Evolutionary conservation across 2,888 invertebrate species (phyloP).

Genomic region (Melanophora roralis): DNA sequence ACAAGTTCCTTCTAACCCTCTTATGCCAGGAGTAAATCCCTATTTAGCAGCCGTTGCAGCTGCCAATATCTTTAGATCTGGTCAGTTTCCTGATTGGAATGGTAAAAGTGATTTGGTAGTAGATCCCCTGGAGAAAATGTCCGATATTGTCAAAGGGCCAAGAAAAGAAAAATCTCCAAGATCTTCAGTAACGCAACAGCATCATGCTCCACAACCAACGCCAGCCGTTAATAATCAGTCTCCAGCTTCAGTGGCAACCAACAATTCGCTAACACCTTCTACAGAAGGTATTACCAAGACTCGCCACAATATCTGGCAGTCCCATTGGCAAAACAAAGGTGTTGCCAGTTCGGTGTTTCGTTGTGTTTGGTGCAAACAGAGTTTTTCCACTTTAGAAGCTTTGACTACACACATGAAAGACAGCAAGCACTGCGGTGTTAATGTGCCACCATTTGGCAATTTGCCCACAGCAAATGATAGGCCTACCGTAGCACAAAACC

Average conservation of each 20-base stretch:
- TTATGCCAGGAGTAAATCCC: conserved; percentile 88
- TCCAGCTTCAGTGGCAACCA: conserved; percentile 74
- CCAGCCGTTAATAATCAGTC: conserved; percentile 75
- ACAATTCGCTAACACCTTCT: conserved; percentile 60
- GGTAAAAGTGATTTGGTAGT: conserved; percentile 86
- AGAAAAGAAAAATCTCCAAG: conserved; percentile 79
- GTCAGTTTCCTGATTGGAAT: conserved; percentile 84
- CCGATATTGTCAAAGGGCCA: conserved; percentile 88
- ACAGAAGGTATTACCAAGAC: conserved; percentile 78
- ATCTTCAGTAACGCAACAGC: conserved; percentile 29
- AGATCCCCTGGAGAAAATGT: conserved; percentile 93
- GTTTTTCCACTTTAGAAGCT: conserved; percentile 95
- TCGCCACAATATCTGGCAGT: conserved; percentile 95
- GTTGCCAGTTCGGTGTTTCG: conserved; percentile 97
- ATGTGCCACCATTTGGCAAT: conserved; percentile 83
- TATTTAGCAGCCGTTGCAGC: conserved; percentile 90
- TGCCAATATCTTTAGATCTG: conserved; percentile 86
- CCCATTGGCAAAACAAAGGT: conserved; percentile 97
- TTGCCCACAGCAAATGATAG: conserved; percentile 68
- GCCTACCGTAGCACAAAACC: conserved; percentile 60
- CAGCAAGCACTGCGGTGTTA: conserved; percentile 95
- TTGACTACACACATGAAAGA: conserved; percentile 99
- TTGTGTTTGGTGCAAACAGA: conserved; percentile 99
- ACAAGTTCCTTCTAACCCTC: conserved; percentile 84
- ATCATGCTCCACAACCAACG: conserved; percentile 42